Base-by-base conservation (phyloP, 2,888 invertebrate genomes). In the Chrysodeixis includens region DNA sequence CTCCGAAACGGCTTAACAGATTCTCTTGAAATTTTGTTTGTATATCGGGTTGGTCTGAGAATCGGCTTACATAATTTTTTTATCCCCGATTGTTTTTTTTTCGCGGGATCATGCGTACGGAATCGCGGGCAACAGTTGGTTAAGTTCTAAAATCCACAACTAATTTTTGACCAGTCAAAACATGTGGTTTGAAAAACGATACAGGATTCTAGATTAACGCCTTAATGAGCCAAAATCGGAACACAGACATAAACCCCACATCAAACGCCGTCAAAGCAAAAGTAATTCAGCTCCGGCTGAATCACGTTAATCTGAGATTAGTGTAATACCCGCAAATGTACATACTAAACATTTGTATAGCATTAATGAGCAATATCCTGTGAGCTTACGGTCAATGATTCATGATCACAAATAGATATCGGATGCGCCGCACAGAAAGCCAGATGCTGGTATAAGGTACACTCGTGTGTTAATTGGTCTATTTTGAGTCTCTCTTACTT, bases 291-390 rank as follows among this genome's bases (percentile, higher is more conserved):
- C 8, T 30, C 59, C 44, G 62, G 66, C 71, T 76, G 76, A 74
- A 54, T 74, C 73, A 74, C 76, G 56, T 56, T 54, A 59, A 76
- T 76, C 62, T 53, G 9, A 49, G 62, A 62, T 66, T 53, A 56
- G 56, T 56, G 20, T 59, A 76, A 62, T 56, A 44, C 72, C 0
- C 56, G 16, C 52, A 66, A 62, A 76, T 62, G 22, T 57, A 51
- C 20, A 51, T 26, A 51, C 18, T 8, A 10, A 9, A 20, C 14
- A 52, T 20, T 10, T 49, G 46, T 49, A 20, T 20, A 49, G 46
- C 83, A 81, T 69, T 84, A 85, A 85, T 83, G 77, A 84, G 79
- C 60, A 67, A 78, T 83, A 84, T 88, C 86, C 87, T 87, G 83
- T 71, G 62, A 62, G 62, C 62, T 73, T 74, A 74, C 74, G 78